Percentiles rank a stretch among this genome's conserved stretches.
phyloP scores from a whole-genome alignment of 2,113 vertebrate species.

The Eira barbara region DNA sequence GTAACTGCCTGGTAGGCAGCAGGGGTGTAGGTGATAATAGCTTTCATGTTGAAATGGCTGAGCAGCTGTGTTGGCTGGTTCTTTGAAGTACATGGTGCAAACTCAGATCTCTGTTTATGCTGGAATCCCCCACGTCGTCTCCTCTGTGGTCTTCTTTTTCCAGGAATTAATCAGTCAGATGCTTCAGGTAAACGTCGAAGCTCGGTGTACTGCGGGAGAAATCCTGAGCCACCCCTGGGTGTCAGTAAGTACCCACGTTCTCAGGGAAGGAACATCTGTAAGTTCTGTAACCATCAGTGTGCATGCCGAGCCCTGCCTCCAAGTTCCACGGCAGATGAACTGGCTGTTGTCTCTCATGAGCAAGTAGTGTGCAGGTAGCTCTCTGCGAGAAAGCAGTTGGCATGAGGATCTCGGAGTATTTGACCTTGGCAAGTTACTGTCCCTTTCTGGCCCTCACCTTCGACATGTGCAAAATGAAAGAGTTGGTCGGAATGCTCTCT shows the following conservation, averaged over 20 bases:
- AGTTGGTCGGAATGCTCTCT: background rate
- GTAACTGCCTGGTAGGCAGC: accelerated
- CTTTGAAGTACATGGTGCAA: background rate
- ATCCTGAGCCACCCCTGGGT: conserved; percentile 96
- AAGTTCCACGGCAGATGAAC: accelerated
- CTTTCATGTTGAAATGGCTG: background rate
- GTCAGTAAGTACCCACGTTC: conserved; percentile 86
- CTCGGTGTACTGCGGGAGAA: conserved; percentile 92
- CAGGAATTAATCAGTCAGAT: conserved; percentile 96
- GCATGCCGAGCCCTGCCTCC: background rate
- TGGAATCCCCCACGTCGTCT: background rate
- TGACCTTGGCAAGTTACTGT: background rate
- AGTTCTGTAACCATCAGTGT: background rate
- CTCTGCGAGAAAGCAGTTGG: background rate
- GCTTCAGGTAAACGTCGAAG: conserved; percentile 93
- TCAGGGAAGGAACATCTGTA: accelerated
- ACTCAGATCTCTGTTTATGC: background rate
- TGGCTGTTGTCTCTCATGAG: background rate
- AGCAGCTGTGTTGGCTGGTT: background rate
- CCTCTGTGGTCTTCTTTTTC: background rate
- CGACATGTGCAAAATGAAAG: background rate
- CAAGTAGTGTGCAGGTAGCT: background rate
- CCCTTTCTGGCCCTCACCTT: background rate
- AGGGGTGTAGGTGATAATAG: accelerated
- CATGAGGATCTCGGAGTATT: background rate